phyloP scores from a whole-genome alignment of 30 jellyfish, hydroid and myxozoan genomes.

The Rhopilema esculentum region DNA sequence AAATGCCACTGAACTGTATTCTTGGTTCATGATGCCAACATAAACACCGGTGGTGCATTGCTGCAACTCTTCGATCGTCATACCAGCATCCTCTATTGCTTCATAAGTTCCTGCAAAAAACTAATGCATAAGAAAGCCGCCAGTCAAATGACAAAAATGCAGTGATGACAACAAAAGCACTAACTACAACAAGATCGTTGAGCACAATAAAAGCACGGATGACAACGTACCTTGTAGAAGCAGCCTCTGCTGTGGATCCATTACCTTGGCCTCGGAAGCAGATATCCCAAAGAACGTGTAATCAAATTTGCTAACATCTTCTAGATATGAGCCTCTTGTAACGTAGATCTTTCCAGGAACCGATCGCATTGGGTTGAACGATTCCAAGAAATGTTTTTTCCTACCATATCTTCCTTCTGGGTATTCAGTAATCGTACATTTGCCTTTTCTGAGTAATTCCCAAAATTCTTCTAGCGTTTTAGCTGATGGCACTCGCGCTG shows the following conservation, averaged over 20 bases:
- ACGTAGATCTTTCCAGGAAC: slow-evolving; percentile 57
- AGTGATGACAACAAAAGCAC: too few relatives aligned
- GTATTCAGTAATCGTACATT: slow-evolving; percentile 34
- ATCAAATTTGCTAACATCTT: slow-evolving; percentile 48
- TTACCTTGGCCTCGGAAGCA: slow-evolving; percentile 42
- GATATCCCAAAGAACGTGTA: slow-evolving; percentile 64
- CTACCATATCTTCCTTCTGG: slow-evolving; percentile 27
- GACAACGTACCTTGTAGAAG: slow-evolving; percentile 48
- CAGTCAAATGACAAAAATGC: too few relatives aligned
- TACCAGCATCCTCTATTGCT: slow-evolving; percentile 72
- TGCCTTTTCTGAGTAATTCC: slow-evolving; percentile 44
- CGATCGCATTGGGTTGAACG: slow-evolving; percentile 34
- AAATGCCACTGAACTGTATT: slow-evolving; percentile 7
- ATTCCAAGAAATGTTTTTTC: not conserved
- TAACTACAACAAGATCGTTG: too few relatives aligned
- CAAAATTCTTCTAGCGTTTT: slow-evolving; percentile 43
- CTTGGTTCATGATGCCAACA: slow-evolving; percentile 62
- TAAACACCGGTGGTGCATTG: slow-evolving; percentile 62
- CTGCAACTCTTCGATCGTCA: slow-evolving; percentile 58
- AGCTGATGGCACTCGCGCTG: slow-evolving; percentile 63
- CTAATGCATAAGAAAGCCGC: too few relatives aligned
- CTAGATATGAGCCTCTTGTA: slow-evolving; percentile 55
- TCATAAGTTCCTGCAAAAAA: slow-evolving; percentile 23
- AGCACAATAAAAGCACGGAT: not conserved
- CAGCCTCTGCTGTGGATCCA: slow-evolving; percentile 71